phyloP scores from a whole-genome alignment of 2,888 invertebrate genomes.

The Eurytoma californica region DNA sequence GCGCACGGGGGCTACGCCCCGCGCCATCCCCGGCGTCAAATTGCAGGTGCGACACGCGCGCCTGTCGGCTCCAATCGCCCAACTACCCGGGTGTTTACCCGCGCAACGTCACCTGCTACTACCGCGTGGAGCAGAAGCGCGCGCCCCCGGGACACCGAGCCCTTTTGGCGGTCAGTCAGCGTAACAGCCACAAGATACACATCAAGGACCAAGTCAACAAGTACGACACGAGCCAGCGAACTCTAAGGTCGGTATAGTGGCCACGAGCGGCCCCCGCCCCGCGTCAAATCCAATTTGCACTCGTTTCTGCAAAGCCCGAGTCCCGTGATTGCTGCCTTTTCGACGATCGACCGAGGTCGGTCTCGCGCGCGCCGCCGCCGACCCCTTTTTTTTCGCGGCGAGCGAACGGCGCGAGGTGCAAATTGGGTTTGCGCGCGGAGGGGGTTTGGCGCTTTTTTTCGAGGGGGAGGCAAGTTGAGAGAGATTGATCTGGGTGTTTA shows the following conservation, averaged over 20 bases:
- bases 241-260: constrained; percentile 80
- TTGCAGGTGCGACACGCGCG: constrained; percentile 81
- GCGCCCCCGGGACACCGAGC: constrained; percentile 85
- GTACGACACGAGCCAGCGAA: constrained; percentile 85
- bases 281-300: constrained; percentile 43
- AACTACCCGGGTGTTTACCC: constrained; percentile 95
- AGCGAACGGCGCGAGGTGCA: no score
- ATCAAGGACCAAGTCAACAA: constrained; percentile 87
- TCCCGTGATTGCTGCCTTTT: no score
- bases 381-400: no score
- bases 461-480: no score
- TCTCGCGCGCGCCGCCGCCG: no score
- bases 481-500: no score
- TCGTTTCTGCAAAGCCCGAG: not conserved
- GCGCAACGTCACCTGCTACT: constrained; percentile 89
- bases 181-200: constrained; percentile 86
- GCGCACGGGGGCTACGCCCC: not conserved
- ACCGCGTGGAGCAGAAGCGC: constrained; percentile 81
- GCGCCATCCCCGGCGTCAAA: not conserved
- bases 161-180: constrained; percentile 84
- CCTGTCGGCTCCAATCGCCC: constrained; percentile 88
- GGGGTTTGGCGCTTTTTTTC: no score
- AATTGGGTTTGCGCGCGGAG: no score
- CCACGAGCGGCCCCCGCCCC: no score
- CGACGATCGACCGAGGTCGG: no score